Evolutionary conservation across 92 coral and sea anemone species (phyloP), one percentile per base, ranked within the genome.

Genomic region (Isaurus tuberculatus): DNA sequence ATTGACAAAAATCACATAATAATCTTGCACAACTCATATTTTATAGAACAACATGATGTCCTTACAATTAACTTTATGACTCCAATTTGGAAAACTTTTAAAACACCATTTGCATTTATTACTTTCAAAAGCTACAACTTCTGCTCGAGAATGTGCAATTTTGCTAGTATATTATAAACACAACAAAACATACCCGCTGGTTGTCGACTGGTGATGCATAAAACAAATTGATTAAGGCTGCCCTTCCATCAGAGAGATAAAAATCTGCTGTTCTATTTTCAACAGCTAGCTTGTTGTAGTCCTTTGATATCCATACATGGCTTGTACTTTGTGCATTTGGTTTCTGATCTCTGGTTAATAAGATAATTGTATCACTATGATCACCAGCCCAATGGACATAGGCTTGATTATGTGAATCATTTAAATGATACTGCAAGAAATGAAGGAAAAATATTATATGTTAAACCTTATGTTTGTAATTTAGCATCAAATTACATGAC

Each of bases 331-430:
- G 29, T 28, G 70, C 7, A 14, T 37, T 53, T 23, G 91, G 92
- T 0, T 8, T 42, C 31, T 34, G 68, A 61, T 96, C 98, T 69
- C 94, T 87, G 40, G 96, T 91, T 53, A 96, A 86, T 29, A 96
- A 73, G 25, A 96, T 93, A 32, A 96, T 90, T 3, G 98, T 96
- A 42, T 96, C 94, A 58, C 89, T 94, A 84, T 86, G 78, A 46
- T 94, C 93, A 9, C 97, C 98, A 60, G 95, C 92, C 98, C 98
- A 96, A 81, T 92, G 96, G 31, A 96, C 98, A 75, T 88, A 91
- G 1, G 97, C 95, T 91, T 72, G 72, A 72, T 88, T 23, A 75
- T 96, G 98, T 28, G 88, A 88, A 87, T 96, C 99, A 49, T 96
- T 92, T 14, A 96, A 80, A 58, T 90, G 71, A 78, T 88, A 84